Evolutionary conservation across 2,797 vertebrate genomes (phyloP).

Genomic region (Anniella stebbinsi): DNA sequence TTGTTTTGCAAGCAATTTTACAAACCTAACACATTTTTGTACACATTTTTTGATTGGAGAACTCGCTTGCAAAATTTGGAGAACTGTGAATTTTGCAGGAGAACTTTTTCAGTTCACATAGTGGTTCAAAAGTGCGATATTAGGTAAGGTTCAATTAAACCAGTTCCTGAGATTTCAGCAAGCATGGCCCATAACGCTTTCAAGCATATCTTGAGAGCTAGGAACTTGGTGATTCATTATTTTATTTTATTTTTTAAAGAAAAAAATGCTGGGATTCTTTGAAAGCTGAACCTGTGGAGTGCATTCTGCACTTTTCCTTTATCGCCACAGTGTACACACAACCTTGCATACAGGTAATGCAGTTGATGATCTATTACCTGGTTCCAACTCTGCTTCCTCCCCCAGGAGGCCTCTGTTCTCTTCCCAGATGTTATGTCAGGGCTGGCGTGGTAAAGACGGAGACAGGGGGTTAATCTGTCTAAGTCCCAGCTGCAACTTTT

Average conservation of each 20-base stretch:
- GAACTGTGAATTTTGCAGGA: no score
- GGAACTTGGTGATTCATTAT: background rate
- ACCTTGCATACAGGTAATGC: background rate
- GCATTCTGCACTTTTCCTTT: background rate
- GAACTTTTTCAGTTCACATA: no score
- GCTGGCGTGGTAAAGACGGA: background rate
- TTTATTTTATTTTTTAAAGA: background rate
- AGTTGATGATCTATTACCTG: background rate
- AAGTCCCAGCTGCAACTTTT: background rate
- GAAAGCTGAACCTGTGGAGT: background rate
- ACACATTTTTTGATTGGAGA: no score
- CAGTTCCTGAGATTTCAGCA: background rate
- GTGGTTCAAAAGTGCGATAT: no score
- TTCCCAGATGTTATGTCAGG: background rate
- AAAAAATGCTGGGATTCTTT: background rate
- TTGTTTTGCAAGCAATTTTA: no score
- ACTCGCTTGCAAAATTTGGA: no score
- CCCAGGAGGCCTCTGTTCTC: rapidly evolving
- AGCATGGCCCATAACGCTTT: background rate
- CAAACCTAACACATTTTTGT: no score
- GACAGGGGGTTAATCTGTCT: slow-evolving; percentile 40
- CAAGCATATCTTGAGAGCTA: background rate
- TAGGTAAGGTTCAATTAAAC: no score
- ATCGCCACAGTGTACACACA: no score
- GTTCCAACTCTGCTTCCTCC: no score